Evolutionary conservation across 2,888 invertebrate genomes (phyloP).

Genomic region (Erebia aethiops): DNA sequence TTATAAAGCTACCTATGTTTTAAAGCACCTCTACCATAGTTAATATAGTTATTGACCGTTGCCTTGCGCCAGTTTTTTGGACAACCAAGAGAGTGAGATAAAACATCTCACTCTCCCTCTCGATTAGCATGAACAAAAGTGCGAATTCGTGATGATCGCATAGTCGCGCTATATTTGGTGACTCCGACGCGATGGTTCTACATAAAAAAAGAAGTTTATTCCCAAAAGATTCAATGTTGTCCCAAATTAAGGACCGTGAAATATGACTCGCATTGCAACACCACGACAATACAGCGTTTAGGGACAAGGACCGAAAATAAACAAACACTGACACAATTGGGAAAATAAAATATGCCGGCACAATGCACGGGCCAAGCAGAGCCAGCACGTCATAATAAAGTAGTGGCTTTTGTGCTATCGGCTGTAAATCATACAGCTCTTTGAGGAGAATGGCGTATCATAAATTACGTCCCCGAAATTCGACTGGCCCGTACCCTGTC

Average conservation of each 20-base stretch:
- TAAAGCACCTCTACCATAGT: too few species aligned
- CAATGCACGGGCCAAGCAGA: conserved; percentile 77
- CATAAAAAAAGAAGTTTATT: neutral
- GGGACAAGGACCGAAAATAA: conserved; percentile 78
- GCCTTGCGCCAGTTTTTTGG: too few species aligned
- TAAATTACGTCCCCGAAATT: conserved; percentile 76
- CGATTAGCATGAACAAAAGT: too few species aligned
- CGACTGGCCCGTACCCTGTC: conserved; percentile 54
- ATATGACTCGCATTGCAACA: conserved; percentile 70
- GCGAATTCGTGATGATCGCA: too few species aligned
- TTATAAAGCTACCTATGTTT: too few species aligned
- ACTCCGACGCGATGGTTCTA: too few species aligned
- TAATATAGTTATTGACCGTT: too few species aligned
- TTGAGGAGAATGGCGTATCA: conserved; percentile 78
- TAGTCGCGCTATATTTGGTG: too few species aligned
- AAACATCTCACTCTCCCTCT: too few species aligned
- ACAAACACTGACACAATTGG: conserved; percentile 77
- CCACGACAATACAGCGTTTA: conserved; percentile 76
- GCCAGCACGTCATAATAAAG: conserved; percentile 81
- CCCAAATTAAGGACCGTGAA: conserved; percentile 73
- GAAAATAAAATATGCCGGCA: conserved; percentile 75
- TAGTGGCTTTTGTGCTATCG: conserved; percentile 73
- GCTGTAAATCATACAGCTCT: conserved; percentile 80
- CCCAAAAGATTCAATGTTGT: conserved; percentile 18
- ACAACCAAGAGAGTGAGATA: too few species aligned